These are phyloP conservation scores for Dinothrombium tinctorium DNA, from an alignment of 1,140 invertebrate species.

Conservation along the genomic window DNA sequence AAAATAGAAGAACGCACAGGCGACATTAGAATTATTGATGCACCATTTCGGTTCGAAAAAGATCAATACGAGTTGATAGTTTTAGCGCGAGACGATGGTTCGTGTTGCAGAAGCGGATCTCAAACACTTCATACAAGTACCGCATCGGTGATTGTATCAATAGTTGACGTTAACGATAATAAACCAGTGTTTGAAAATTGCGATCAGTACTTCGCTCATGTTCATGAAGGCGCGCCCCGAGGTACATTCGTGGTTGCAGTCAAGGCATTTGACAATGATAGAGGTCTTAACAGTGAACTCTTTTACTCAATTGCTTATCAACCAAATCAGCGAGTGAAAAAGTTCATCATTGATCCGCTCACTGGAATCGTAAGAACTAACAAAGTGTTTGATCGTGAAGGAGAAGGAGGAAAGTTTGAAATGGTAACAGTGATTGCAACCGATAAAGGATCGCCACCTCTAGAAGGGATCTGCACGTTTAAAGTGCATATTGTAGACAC, in stretches of 20 bases:
- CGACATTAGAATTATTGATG: slow-evolving; percentile 62
- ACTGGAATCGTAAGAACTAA: slow-evolving; percentile 78
- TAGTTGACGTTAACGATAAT: slow-evolving; percentile 83
- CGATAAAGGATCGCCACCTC: slow-evolving; percentile 44
- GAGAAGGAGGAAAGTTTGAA: slow-evolving; percentile 56
- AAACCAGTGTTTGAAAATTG: slow-evolving; percentile 82
- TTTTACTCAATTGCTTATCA: slow-evolving; percentile 49
- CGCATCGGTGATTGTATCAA: slow-evolving; percentile 81
- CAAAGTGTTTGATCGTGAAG: slow-evolving; percentile 72
- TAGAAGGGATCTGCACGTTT: slow-evolving; percentile 82
- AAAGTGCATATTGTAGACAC: slow-evolving; percentile 86
- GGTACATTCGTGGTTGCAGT: slow-evolving; percentile 85
- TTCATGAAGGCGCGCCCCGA: slow-evolving; percentile 76
- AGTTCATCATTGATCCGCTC: slow-evolving; percentile 70
- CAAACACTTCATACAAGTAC: slow-evolving; percentile 65
- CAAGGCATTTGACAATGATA: slow-evolving; percentile 84
- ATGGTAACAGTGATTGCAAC: slow-evolving; percentile 69
- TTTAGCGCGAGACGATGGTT: slow-evolving; percentile 72
- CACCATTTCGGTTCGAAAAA: slow-evolving; percentile 48
- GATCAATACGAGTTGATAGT: slow-evolving; percentile 74
- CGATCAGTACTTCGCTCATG: slow-evolving; percentile 65
- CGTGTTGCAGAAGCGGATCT: slow-evolving; percentile 63
- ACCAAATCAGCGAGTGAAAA: slow-evolving; percentile 39
- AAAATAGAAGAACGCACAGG: slow-evolving; percentile 84
- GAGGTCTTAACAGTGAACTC: slow-evolving; percentile 63